phyloP scores from a whole-genome alignment of 2,888 invertebrate species.

The Petrolisthes manimaculis region DNA sequence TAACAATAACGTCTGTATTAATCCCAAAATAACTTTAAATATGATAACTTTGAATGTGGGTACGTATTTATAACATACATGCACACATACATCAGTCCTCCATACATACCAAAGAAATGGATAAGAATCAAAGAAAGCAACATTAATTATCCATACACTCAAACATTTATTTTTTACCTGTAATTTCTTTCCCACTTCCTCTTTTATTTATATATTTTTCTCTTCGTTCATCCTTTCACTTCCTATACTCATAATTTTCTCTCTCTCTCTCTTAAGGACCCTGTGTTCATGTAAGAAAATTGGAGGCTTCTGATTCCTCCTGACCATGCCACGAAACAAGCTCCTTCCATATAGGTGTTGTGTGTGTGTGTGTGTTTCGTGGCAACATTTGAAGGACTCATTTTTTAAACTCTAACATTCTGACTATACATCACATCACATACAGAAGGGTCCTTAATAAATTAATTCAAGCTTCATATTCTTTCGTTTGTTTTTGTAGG shows the following conservation, averaged over 20 bases:
- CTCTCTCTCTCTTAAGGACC: not conserved
- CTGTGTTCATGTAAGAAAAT: too few species aligned
- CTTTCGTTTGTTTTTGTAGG: too few species aligned
- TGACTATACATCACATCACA: slow-evolving; percentile 15
- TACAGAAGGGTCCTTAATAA: too few species aligned
- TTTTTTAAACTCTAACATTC: not conserved
- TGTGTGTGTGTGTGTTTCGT: too few species aligned
- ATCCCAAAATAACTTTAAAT: too few species aligned
- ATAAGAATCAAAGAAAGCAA: not conserved
- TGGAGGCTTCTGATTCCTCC: too few species aligned
- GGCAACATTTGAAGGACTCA: too few species aligned
- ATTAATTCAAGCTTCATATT: too few species aligned
- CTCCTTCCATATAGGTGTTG: too few species aligned
- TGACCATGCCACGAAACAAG: too few species aligned
- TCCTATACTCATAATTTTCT: not conserved
- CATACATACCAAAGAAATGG: slow-evolving; percentile 14
- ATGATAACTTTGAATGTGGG: not conserved
- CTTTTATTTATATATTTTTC: not conserved
- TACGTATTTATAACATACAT: slow-evolving; percentile 33
- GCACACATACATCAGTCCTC: slow-evolving; percentile 26
- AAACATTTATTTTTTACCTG: not conserved
- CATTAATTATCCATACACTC: too few species aligned
- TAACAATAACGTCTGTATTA: too few species aligned
- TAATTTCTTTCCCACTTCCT: not conserved
- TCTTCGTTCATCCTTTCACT: not conserved